Conservation (phyloP, 2,797 vertebrate species). For the Darevskia mixta region DNA sequence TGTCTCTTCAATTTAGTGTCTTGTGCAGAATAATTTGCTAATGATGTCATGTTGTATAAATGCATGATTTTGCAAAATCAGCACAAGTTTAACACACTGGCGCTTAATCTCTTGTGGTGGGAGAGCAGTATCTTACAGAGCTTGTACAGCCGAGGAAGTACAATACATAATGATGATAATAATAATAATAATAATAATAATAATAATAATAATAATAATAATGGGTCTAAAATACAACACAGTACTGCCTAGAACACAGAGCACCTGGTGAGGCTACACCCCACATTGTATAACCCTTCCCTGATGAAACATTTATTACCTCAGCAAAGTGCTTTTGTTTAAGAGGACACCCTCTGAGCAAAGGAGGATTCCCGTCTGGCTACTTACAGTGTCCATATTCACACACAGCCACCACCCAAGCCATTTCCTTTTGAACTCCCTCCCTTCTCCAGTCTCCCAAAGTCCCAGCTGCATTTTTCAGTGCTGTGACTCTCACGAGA, state of each 20-base stretch:
- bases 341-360: slow-evolving; percentile 10
- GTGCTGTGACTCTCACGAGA: slow-evolving; percentile 3
- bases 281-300: background rate
- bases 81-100: slow-evolving; percentile 67
- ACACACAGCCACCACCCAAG: background rate
- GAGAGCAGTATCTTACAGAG: slow-evolving; percentile 47
- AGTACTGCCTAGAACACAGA: background rate
- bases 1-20: slow-evolving; percentile 73
- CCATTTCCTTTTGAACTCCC: slow-evolving; percentile 29
- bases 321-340: background rate
- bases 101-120: slow-evolving; percentile 68
- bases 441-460: background rate
- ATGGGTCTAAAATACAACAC: slow-evolving; percentile 47
- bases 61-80: slow-evolving; percentile 65
- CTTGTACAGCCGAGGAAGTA: slow-evolving; percentile 33
- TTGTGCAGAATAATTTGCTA: slow-evolving; percentile 69
- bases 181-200: no score
- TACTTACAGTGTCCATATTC: background rate
- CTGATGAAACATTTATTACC: slow-evolving; percentile 5
- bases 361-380: slow-evolving; percentile 9
- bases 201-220: slow-evolving; percentile 9
- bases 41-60: slow-evolving; percentile 77
- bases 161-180: no score
- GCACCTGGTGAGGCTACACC: background rate
- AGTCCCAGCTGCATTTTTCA: slow-evolving; percentile 24